Evolutionary conservation across 1,140 invertebrate genomes (phyloP), one percentile per base, ranked within the genome.

Genomic region (Camponotus vicinus): DNA sequence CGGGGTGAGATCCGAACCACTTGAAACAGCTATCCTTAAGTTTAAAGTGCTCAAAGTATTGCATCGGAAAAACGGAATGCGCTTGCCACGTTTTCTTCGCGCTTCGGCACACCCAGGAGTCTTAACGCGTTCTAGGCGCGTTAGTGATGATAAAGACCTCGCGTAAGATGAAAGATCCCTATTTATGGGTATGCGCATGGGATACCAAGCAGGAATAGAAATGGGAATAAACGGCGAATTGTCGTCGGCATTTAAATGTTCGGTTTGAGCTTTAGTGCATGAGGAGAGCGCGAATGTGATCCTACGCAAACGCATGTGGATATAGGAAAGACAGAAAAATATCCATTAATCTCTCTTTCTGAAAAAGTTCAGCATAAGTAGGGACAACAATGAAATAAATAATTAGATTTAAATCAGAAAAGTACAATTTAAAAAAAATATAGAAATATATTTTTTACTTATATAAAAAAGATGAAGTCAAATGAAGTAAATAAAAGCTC

Each of bases 231-330:
- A 42, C 37, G 92, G 90, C 57, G 88, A 71, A 88, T 91, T 93
- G 75, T 92, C 90, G 49, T 95, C 94, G 88, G 89, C 76, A 73
- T 94, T 92, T 63, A 91, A 91, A 87, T 76, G 90, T 64, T 94
- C 93, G 55, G 87, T 69, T 63, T 71, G 89, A 82, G 80, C 55
- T 92, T 93, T 93, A 85, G 82, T 88, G 89, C 91, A 92, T 86
- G 89, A 93, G 90, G 87, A 66, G 85, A 94, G 92, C 92, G 91
- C 85, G 40, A 85, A 89, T 86, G 87, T 80, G 87, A 93, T 92
- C 88, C 94, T 94, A 88, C 77, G 70, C 86, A 90, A 91, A 91
- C 76, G 88, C 90, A 92, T 92, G 91, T 88, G 82, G 90, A 89
- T 85, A 75, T n/a, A 55, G 88, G 76, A 87, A 89, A 86, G 88